phyloP scores from a whole-genome alignment of 2,888 invertebrate genomes.

The Limnephilus marmoratus region DNA sequence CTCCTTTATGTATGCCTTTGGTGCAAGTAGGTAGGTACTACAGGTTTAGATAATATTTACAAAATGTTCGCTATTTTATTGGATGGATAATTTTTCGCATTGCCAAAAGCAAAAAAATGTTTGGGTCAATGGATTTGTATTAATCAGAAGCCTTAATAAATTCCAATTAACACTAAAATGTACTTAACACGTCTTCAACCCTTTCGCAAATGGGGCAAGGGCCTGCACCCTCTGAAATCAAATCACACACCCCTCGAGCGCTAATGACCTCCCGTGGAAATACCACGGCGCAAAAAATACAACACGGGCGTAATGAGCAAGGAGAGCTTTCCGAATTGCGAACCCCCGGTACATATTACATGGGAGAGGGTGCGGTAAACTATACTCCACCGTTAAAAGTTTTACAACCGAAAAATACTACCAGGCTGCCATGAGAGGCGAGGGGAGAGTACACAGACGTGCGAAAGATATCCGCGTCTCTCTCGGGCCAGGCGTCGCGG shows the following conservation, averaged over 20 bases:
- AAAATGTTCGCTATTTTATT: neutral
- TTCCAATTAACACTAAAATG: conserved; percentile 22
- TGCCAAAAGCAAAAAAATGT: neutral
- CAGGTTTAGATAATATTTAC: no score
- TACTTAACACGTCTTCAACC: conserved; percentile 29
- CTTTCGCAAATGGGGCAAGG: conserved; percentile 19
- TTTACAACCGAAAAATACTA: conserved; percentile 66
- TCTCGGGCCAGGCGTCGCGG: conserved; percentile 70
- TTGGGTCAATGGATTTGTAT: neutral
- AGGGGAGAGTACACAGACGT: conserved; percentile 68
- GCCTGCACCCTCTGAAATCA: conserved; percentile 53
- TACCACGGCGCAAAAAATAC: conserved; percentile 41
- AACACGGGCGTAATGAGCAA: conserved; percentile 48
- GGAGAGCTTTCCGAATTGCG: conserved; percentile 35
- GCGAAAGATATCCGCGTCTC: conserved; percentile 67
- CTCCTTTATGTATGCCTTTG: no score
- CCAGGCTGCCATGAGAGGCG: conserved; percentile 67
- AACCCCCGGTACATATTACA: conserved; percentile 29
- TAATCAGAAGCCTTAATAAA: neutral
- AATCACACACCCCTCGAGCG: conserved; percentile 56
- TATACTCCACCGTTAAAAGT: conserved; percentile 63
- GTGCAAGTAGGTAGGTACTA: no score
- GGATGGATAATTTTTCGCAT: no score
- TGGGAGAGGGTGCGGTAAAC: conserved; percentile 58
- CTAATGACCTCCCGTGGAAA: conserved; percentile 59